phyloP scores from a whole-genome alignment of 2,113 vertebrate genomes.

The Solea solea region DNA sequence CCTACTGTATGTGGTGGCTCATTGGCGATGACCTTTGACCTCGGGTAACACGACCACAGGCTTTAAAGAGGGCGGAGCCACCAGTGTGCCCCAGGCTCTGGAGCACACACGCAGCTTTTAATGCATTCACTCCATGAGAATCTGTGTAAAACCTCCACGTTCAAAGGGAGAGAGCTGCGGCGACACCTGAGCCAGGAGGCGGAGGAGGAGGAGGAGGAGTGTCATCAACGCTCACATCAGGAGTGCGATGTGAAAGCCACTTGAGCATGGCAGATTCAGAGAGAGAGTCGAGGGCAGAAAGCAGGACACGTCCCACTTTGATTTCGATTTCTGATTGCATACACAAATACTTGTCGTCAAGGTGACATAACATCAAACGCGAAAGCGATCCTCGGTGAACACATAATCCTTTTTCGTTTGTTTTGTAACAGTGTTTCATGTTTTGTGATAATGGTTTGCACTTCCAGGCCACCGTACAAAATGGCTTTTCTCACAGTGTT shows the following conservation, averaged over 20 bases:
- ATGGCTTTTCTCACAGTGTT: too few relatives aligned
- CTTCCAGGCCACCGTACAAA: too few relatives aligned
- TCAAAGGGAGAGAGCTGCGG: slow-evolving; percentile 1
- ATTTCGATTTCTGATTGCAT: too few relatives aligned
- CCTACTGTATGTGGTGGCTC: slow-evolving; percentile 53
- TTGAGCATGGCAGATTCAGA: slow-evolving; percentile 5
- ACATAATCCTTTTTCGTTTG: too few relatives aligned
- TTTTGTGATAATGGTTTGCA: too few relatives aligned
- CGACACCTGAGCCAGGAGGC: slow-evolving; percentile 54
- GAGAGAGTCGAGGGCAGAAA: not conserved
- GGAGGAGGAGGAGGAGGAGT: not conserved
- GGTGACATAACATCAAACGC: too few relatives aligned
- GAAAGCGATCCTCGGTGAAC: too few relatives aligned
- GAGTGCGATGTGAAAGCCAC: too few relatives aligned
- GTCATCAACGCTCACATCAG: too few relatives aligned
- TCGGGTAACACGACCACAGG: slow-evolving; percentile 56
- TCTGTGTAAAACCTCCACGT: slow-evolving; percentile 36
- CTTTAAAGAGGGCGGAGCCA: slow-evolving; percentile 33
- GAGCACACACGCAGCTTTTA: slow-evolving; percentile 15
- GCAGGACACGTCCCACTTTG: too few relatives aligned
- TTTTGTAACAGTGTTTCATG: too few relatives aligned
- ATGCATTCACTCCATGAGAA: slow-evolving; percentile 41
- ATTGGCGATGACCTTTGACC: slow-evolving; percentile 63
- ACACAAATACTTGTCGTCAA: too few relatives aligned
- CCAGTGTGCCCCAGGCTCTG: slow-evolving; percentile 12